Evolutionary conservation across 1,140 invertebrate species (phyloP).

Genomic region (Drosophila chauvacae): DNA sequence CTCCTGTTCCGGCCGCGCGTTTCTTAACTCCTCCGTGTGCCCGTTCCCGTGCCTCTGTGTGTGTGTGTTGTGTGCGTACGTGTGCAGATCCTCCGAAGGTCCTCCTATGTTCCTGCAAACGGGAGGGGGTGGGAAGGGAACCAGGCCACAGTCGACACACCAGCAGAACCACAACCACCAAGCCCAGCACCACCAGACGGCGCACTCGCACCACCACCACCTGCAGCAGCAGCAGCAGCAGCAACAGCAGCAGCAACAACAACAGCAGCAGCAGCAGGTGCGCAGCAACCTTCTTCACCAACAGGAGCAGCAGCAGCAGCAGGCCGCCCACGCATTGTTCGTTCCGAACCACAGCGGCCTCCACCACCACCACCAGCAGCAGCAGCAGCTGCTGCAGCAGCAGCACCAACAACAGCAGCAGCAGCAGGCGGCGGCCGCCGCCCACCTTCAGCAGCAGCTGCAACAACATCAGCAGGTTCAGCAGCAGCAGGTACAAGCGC

Average conservation of each 20-base stretch:
- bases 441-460: slow-evolving; percentile 51
- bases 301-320: slow-evolving; percentile 39
- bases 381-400: slow-evolving; percentile 44
- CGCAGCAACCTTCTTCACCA: slow-evolving; percentile 22
- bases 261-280: slow-evolving; percentile 30
- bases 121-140: slow-evolving; percentile 84
- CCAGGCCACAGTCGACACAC: slow-evolving; percentile 77
- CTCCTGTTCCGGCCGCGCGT: slow-evolving; percentile 38
- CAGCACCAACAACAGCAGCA: slow-evolving; percentile 49
- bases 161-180: slow-evolving; percentile 72
- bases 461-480: slow-evolving; percentile 52
- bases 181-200: slow-evolving; percentile 64
- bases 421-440: slow-evolving; percentile 52
- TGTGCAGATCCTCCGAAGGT: slow-evolving; percentile 78
- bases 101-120: slow-evolving; percentile 82
- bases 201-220: slow-evolving; percentile 64
- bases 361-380: slow-evolving; percentile 58
- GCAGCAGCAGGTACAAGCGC: slow-evolving; percentile 44
- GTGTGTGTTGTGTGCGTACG: slow-evolving; percentile 41
- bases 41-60: slow-evolving; percentile 42
- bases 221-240: slow-evolving; percentile 50
- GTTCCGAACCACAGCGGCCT: slow-evolving; percentile 47
- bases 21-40: slow-evolving; percentile 39
- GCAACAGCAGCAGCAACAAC: slow-evolving; percentile 20
- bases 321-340: slow-evolving; percentile 54